Percentiles rank a stretch among this genome's conserved stretches.
phyloP scores from a whole-genome alignment of 2,113 vertebrate species.

The Lepisosteus oculatus region DNA sequence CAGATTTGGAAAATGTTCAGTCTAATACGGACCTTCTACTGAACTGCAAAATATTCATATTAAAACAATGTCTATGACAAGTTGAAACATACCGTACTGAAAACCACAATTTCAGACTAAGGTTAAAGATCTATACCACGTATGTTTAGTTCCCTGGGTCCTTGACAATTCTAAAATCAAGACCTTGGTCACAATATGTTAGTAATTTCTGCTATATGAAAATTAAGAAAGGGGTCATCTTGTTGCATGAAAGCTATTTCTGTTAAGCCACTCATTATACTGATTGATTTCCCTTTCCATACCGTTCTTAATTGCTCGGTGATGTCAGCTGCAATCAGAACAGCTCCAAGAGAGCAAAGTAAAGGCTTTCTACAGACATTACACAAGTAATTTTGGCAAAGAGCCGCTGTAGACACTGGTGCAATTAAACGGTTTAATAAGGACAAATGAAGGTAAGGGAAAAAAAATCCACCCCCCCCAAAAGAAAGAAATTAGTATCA shows the following conservation, averaged over 20 bases:
- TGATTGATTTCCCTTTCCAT: neutral
- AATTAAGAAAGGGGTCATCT: too few species aligned
- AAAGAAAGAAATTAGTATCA: too few species aligned
- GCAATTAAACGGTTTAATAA: too few species aligned
- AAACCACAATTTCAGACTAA: conserved; percentile 23
- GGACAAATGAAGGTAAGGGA: too few species aligned
- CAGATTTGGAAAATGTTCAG: too few species aligned
- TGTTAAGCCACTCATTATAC: neutral
- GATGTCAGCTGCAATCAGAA: neutral
- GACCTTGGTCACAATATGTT: neutral
- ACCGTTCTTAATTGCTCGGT: neutral
- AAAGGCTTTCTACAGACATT: neutral
- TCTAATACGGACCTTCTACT: neutral
- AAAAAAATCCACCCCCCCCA: too few species aligned
- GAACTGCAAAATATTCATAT: conserved; percentile 34
- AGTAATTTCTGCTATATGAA: neutral
- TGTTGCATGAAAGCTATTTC: neutral
- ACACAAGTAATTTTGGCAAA: too few species aligned
- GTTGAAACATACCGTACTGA: conserved; percentile 24
- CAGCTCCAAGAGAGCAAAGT: neutral
- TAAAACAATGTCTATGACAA: conserved; percentile 31
- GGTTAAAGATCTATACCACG: conserved; percentile 36
- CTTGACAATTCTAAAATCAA: neutral
- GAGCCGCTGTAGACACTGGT: too few species aligned
- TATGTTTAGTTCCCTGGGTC: conserved; percentile 4